Base-by-base conservation (phyloP, 2,888 invertebrate species). In the Cosmopolites sordidus region DNA sequence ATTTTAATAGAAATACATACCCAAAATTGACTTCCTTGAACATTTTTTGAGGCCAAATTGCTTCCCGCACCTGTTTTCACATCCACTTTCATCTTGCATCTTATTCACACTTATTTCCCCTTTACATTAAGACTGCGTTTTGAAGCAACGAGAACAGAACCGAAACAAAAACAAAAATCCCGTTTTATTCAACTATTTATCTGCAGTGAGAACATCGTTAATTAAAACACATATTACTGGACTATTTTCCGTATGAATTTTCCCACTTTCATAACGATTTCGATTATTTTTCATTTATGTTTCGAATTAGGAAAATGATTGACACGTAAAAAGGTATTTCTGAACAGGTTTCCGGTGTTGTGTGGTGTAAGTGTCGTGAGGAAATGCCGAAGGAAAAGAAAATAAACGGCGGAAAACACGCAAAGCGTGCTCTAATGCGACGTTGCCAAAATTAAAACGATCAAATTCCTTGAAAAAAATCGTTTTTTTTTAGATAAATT, bases 1-100 rank as follows among this genome's bases (percentile, higher is more conserved):
- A n/a, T n/a, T n/a, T n/a, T n/a, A n/a, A n/a, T n/a, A n/a, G 15
- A 6, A 15, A 5, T 29, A 51, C 56, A 46, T 52, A 56, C 56
- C 56, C 52, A 56, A 4, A 46, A 40, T 30, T 49, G 43, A 16
- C 22, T 50, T n/a, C 14, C 52, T n/a, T 48, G 45, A 37, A 29
- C 47, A 17, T 17, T 48, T 46, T 30, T 49, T 33, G 46, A 39
- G 43, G 3, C 46, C 29, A 22, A 40, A 29, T 50, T 51, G 48
- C 49, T 47, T 51, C 45, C 43, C 43, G 40, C 38, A 30, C 46
- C 50, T 46, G 46, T 49, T 50, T 45, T 50, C 46, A 47, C 50
- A 42, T 56, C 43, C 50, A 56, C 56, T 56, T 56, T 56, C 56
- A 56, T 56, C 47, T 46, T 56, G 56, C 56, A 56, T 56, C 37